Evolutionary conservation across 2,113 vertebrate species (phyloP).

Genomic region (Podarcis cretensis): DNA sequence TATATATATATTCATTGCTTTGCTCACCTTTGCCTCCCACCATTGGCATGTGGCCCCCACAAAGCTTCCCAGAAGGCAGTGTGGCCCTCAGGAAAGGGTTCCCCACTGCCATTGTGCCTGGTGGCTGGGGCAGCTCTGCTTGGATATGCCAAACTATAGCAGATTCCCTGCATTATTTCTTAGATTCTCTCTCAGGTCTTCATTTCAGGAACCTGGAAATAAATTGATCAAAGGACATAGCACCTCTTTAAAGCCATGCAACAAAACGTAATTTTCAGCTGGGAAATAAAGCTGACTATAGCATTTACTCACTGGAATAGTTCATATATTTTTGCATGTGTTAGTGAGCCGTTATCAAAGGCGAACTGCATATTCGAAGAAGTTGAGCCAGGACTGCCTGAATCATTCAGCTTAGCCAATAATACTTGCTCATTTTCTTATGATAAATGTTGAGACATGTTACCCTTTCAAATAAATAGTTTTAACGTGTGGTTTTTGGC

Average conservation of each 20-base stretch:
- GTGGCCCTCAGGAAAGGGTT: too few relatives aligned
- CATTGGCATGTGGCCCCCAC: too few relatives aligned
- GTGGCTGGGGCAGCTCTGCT: too few relatives aligned
- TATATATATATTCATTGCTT: too few relatives aligned
- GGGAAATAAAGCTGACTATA: neutral
- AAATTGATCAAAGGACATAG: neutral
- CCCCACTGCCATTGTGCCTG: too few relatives aligned
- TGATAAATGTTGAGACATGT: slow-evolving; percentile 61
- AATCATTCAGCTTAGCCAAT: slow-evolving; percentile 54
- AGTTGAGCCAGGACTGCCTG: slow-evolving; percentile 23
- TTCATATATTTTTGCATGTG: neutral
- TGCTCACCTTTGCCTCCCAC: too few relatives aligned
- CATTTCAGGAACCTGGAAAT: neutral
- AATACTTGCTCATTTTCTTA: slow-evolving; percentile 54
- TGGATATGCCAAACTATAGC: neutral
- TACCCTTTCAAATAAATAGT: slow-evolving; percentile 61
- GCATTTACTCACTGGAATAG: neutral
- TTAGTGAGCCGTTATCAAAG: neutral
- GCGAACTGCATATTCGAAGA: slow-evolving; percentile 29
- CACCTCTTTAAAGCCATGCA: neutral
- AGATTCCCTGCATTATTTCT: neutral
- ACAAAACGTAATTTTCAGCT: neutral
- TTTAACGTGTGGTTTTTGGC: slow-evolving; percentile 68
- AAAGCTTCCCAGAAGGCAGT: too few relatives aligned
- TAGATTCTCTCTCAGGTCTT: neutral